These are phyloP conservation scores for Mechanitis mazaeus DNA, from an alignment of 2,888 invertebrate species.

Conservation along the genomic window DNA sequence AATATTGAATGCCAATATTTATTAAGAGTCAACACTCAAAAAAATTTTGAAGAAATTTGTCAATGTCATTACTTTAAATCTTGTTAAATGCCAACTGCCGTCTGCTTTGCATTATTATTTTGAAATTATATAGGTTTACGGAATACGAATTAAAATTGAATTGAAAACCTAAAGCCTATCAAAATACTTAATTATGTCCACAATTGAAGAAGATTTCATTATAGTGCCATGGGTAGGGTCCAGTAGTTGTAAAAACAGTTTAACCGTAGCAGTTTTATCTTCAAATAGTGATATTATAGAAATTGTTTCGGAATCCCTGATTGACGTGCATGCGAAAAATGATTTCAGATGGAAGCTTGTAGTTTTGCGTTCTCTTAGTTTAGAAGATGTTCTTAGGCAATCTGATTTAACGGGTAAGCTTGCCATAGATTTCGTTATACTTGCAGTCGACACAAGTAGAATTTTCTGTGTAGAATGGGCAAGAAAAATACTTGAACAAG, in stretches of 20 bases:
- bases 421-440: conserved; percentile 60
- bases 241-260: conserved; percentile 51
- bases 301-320: conserved; percentile 54
- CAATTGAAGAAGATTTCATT: conserved; percentile 45
- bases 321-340: conserved; percentile 52
- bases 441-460: conserved; percentile 60
- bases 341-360: conserved; percentile 58
- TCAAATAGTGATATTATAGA: conserved; percentile 56
- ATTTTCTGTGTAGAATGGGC: conserved; percentile 65
- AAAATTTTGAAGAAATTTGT: not conserved
- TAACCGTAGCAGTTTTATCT: conserved; percentile 60
- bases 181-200: conserved; percentile 41
- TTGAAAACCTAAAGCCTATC: not conserved
- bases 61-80: not conserved
- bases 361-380: conserved; percentile 49
- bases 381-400: conserved; percentile 54
- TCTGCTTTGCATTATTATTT: not conserved
- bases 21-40: no score
- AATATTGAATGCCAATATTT: no score
- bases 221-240: conserved; percentile 65
- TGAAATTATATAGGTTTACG: not conserved
- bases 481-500: conserved; percentile 50
- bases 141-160: not conserved
- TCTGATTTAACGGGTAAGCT: conserved; percentile 54
- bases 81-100: not conserved